Conservation (phyloP, 2,888 invertebrate species). For the Dascillus cervinus region DNA sequence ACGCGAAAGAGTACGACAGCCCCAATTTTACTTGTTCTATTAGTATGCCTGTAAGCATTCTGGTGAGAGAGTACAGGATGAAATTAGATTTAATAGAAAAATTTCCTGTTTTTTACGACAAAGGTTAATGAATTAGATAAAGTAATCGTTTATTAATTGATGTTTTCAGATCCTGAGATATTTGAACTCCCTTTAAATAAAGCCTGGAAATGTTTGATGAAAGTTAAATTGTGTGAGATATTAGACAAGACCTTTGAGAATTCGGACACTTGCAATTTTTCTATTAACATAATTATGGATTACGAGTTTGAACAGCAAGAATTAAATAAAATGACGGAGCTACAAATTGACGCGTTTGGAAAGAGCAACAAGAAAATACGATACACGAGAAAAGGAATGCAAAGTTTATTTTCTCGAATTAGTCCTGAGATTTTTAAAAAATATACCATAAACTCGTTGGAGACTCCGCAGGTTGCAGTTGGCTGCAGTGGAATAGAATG, state of each 20-base stretch:
- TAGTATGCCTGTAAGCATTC: slow-evolving; percentile 60
- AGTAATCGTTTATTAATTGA: slow-evolving; percentile 1
- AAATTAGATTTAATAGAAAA: slow-evolving; percentile 49
- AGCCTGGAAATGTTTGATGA: slow-evolving; percentile 69
- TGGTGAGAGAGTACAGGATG: slow-evolving; percentile 60
- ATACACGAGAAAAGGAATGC: slow-evolving; percentile 60
- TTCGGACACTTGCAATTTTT: slow-evolving; percentile 51
- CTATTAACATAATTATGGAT: slow-evolving; percentile 51
- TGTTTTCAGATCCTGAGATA: slow-evolving; percentile 2
- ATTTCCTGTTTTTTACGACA: slow-evolving; percentile 45
- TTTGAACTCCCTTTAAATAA: slow-evolving; percentile 74
- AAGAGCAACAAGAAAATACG: slow-evolving; percentile 41
- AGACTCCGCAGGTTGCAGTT: slow-evolving; percentile 39
- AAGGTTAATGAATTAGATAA: slow-evolving; percentile 29
- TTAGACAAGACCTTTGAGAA: slow-evolving; percentile 51
- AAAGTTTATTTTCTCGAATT: slow-evolving; percentile 46
- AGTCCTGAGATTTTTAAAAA: slow-evolving; percentile 45
- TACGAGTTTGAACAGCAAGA: slow-evolving; percentile 34
- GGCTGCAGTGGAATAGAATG: slow-evolving; percentile 47
- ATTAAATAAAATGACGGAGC: too few species aligned
- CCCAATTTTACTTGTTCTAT: slow-evolving; percentile 60
- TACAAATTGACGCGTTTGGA: too few species aligned
- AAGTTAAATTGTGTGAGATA: slow-evolving; percentile 48
- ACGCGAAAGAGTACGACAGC: slow-evolving; percentile 53
- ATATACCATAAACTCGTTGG: slow-evolving; percentile 48